phyloP scores from a whole-genome alignment of 2,797 vertebrate genomes.

The Gallinago nigripennis region DNA sequence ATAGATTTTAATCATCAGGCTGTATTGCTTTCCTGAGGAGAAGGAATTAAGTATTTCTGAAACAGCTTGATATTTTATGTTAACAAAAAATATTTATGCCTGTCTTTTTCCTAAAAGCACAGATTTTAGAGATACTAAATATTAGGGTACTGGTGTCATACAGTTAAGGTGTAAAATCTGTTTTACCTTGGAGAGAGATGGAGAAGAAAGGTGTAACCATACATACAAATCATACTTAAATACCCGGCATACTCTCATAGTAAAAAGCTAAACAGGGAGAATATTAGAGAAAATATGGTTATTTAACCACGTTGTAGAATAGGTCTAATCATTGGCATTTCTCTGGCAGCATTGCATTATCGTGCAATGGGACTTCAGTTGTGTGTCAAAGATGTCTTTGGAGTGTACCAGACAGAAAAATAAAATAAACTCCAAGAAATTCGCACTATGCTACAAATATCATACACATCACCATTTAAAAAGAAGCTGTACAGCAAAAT shows the following conservation, averaged over 20 bases:
- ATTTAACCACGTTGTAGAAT: rapidly evolving
- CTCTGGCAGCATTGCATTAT: not conserved
- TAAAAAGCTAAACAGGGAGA: not conserved
- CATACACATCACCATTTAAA: not conserved
- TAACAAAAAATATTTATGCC: not conserved
- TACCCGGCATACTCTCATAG: rapidly evolving
- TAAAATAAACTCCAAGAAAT: not conserved
- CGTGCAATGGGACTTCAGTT: not conserved
- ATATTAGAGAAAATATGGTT: not conserved
- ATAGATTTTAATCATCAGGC: not conserved
- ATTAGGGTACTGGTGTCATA: rapidly evolving
- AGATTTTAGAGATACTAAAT: not conserved
- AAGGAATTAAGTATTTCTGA: not conserved
- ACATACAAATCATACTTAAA: not conserved
- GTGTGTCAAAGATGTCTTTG: not conserved
- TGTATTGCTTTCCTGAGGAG: not conserved
- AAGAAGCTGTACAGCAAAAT: not conserved
- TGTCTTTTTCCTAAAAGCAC: not conserved
- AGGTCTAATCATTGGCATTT: not conserved
- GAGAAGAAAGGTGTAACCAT: not conserved
- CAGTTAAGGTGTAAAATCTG: not conserved
- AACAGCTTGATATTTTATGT: not conserved
- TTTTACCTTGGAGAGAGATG: not conserved
- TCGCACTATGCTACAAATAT: not conserved
- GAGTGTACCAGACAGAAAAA: not conserved